Evolutionary conservation across 1,140 invertebrate genomes (phyloP).

Genomic region (Colletes latitarsis): DNA sequence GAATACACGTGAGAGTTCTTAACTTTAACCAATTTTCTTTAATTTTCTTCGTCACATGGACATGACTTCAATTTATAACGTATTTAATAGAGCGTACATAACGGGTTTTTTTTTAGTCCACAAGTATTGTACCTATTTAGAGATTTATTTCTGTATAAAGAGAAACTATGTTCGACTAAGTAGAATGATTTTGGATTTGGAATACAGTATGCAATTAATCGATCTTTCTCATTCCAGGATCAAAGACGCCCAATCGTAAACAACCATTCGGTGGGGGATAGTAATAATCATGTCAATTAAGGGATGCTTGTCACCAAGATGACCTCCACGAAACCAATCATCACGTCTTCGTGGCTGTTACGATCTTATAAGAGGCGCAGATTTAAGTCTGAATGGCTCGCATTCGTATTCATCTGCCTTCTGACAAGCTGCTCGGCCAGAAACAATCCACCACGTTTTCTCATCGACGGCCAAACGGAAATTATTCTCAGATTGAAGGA

Average conservation of each 20-base stretch:
- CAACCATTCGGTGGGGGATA: background rate
- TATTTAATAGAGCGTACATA: no score
- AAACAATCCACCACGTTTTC: slow-evolving; percentile 91
- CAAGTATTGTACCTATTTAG: no score
- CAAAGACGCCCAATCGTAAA: background rate
- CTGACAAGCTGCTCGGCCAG: slow-evolving; percentile 69
- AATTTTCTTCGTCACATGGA: no score
- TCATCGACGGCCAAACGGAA: slow-evolving; percentile 93
- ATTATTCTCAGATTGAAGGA: slow-evolving; percentile 94
- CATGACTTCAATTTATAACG: no score
- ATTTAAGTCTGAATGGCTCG: slow-evolving; percentile 54
- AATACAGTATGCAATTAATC: background rate
- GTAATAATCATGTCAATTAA: slow-evolving; percentile 54
- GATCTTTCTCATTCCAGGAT: background rate
- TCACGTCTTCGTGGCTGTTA: slow-evolving; percentile 49
- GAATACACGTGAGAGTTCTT: no score
- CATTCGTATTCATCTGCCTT: slow-evolving; percentile 44
- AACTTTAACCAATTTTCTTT: no score
- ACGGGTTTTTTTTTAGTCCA: no score
- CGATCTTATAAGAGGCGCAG: slow-evolving; percentile 62
- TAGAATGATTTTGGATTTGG: no score
- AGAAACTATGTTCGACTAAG: no score
- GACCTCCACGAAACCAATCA: slow-evolving; percentile 50
- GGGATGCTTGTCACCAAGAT: slow-evolving; percentile 42
- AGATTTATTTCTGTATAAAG: no score